A percentile compares a stretch with the other conserved stretches of the same genome.
Evolutionary conservation across 23 tunicate genomes (phyloP).

Genomic region (Styela clava): DNA sequence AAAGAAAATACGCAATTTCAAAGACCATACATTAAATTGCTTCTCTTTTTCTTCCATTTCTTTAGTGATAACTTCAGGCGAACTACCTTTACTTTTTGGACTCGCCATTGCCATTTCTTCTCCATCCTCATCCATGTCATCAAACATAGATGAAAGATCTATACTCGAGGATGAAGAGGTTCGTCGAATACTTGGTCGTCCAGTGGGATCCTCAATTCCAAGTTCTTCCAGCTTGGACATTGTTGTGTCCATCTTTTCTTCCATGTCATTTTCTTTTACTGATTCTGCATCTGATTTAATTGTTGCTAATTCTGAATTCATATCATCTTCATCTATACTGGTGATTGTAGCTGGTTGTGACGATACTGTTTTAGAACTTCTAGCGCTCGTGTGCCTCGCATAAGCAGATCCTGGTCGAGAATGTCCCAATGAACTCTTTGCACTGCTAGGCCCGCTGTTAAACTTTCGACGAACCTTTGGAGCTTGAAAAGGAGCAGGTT

Average conservation of each 20-base stretch:
- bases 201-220: not conserved
- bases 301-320: not conserved
- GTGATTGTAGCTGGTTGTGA: slow-evolving; percentile 21
- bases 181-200: not conserved
- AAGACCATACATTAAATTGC: slow-evolving; percentile 74
- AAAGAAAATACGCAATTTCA: slow-evolving; percentile 54
- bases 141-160: slow-evolving; percentile 19
- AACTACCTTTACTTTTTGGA: slow-evolving; percentile 12
- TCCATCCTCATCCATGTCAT: slow-evolving; percentile 14
- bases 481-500: not conserved
- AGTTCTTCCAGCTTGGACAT: not conserved
- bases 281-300: slow-evolving; percentile 3
- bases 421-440: slow-evolving; percentile 20
- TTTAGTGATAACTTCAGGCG: slow-evolving; percentile 22
- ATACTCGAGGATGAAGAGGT: not conserved
- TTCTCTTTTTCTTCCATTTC: slow-evolving; percentile 24
- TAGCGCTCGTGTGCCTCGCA: slow-evolving; percentile 3
- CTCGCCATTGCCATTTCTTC: not conserved
- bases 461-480: not conserved
- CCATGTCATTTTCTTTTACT: not conserved
- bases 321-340: slow-evolving; percentile 14
- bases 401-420: slow-evolving; percentile 31
- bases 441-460: not conserved
- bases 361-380: slow-evolving; percentile 6
- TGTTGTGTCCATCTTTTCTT: not conserved